Conservation (phyloP, 2,113 vertebrate species). For the Kryptolebias marmoratus region DNA sequence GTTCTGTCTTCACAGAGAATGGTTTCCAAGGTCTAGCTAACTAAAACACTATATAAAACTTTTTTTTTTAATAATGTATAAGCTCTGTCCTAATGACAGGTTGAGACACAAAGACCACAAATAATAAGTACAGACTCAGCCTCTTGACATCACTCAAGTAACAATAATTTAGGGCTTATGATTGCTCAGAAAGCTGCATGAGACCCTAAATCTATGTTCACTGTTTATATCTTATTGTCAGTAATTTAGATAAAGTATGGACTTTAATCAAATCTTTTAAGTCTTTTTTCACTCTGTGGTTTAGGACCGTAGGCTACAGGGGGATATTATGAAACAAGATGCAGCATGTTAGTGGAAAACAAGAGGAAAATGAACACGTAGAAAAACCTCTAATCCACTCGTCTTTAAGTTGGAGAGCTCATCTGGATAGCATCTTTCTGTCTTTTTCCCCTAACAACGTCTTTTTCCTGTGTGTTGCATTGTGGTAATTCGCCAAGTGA, state of each 20-base stretch:
- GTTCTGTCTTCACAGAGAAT: not conserved
- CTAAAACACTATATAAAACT: not conserved
- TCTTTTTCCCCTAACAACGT: not conserved
- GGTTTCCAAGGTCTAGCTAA: not conserved
- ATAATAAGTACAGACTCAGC: conserved; percentile 15
- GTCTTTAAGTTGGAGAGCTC: not conserved
- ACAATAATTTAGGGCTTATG: conserved; percentile 40
- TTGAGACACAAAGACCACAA: conserved; percentile 21
- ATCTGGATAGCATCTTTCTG: not conserved
- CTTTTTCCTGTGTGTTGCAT: not conserved
- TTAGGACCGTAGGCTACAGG: not conserved
- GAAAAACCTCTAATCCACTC: not conserved
- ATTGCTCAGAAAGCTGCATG: not conserved
- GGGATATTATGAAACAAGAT: conserved; percentile 28
- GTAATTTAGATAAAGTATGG: conserved; percentile 33
- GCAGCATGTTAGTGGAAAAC: conserved; percentile 26
- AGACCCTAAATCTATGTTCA: conserved; percentile 23
- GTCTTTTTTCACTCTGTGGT: conserved; percentile 4
- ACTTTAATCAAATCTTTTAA: conserved; percentile 26
- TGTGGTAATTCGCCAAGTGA: conserved; percentile 3
- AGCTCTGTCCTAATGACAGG: conserved; percentile 25
- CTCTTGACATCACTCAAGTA: not conserved
- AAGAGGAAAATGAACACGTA: conserved; percentile 17
- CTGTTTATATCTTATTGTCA: conserved; percentile 35
- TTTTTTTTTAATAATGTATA: not conserved